Conservation (phyloP, 1,140 invertebrate genomes). For the Littorina saxatilis region DNA sequence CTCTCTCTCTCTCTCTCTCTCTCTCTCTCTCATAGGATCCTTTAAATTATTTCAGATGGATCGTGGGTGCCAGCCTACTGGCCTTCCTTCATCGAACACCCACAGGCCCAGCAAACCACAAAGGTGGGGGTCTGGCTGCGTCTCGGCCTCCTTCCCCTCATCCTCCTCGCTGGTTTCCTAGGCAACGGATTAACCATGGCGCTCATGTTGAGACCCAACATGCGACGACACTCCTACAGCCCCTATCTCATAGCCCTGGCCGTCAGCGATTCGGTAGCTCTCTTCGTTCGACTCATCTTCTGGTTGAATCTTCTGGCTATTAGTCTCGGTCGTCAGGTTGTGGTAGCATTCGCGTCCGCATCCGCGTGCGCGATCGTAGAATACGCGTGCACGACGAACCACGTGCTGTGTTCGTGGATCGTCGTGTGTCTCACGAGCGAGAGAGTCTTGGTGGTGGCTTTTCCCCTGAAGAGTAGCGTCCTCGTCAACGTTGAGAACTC, state of each 20-base stretch:
- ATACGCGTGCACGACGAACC: conserved; percentile 41
- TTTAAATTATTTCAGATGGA: background rate
- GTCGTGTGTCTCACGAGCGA: conserved; percentile 40
- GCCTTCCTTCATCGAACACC: conserved; percentile 40
- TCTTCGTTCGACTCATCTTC: conserved; percentile 40
- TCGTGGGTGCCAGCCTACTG: conserved; percentile 38
- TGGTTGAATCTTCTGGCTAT: conserved; percentile 38
- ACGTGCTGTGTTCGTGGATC: conserved; percentile 43
- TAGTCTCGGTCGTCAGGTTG: background rate
- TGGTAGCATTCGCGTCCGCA: conserved; percentile 19
- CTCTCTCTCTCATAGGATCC: too few relatives aligned
- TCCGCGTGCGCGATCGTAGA: conserved; percentile 32
- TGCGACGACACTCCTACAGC: conserved; percentile 42
- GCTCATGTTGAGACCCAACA: conserved; percentile 26
- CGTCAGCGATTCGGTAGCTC: conserved; percentile 35
- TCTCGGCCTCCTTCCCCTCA: conserved; percentile 24
- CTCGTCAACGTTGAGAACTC: conserved; percentile 19
- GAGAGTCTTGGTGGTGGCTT: conserved; percentile 36
- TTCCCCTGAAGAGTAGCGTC: conserved; percentile 30
- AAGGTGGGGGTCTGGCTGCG: conserved; percentile 11
- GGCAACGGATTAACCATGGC: conserved; percentile 35
- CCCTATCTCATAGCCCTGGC: conserved; percentile 26
- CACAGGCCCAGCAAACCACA: conserved; percentile 34
- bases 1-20: too few relatives aligned
- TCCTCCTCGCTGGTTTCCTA: conserved; percentile 29